Base-by-base conservation (phyloP, 2,888 invertebrate genomes). In the Parnassius smintheus region DNA sequence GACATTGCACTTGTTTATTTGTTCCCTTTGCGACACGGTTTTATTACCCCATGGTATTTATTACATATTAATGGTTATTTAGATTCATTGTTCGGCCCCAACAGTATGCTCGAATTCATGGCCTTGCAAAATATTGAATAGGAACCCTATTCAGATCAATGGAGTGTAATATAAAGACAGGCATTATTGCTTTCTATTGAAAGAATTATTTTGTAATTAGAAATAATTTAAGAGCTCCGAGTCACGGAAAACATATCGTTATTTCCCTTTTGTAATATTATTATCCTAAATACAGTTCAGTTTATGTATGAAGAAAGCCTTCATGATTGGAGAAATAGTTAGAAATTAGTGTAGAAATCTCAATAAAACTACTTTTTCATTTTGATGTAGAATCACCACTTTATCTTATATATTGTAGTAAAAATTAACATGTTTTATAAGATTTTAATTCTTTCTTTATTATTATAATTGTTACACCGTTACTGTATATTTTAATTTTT, bases 21-120 rank as follows among this genome's bases (percentile, higher is more conserved):
- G 88, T 83, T 79, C 91, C 89, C 88, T 80, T 75, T 78, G 70
- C 81, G 81, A 82, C 83, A 86, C 79, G 81, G 81, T 78, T 86
- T 87, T 90, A 87, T 88, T 86, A 78, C 90, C 87, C 91, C 84
- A 85, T 86, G 88, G 88, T 90, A 91, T 91, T 91, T 91, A 91
- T 91, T 91, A 90, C 91, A 89, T 91, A 91, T 91, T 91, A 91
- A 91, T 91, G 90, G 91, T 91, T 91, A 91, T 91, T 91, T 90
- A 84, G 90, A 88, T 87, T 89, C 90, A 91, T 91, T 91, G 91
- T 91, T 84, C 85, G 78, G 83, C 79, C 80, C 79, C 78, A 80
- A 85, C 91, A 89, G 91, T 91, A 90, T 89, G 91, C 86, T 90
- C 81, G 85, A 90, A 89, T 91, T 91, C 89, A 91, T 88, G 79